Evolutionary conservation across 2,888 invertebrate genomes (phyloP), one percentile per base, ranked within the genome.

Genomic region (Rhopalosiphum nymphaeae): DNA sequence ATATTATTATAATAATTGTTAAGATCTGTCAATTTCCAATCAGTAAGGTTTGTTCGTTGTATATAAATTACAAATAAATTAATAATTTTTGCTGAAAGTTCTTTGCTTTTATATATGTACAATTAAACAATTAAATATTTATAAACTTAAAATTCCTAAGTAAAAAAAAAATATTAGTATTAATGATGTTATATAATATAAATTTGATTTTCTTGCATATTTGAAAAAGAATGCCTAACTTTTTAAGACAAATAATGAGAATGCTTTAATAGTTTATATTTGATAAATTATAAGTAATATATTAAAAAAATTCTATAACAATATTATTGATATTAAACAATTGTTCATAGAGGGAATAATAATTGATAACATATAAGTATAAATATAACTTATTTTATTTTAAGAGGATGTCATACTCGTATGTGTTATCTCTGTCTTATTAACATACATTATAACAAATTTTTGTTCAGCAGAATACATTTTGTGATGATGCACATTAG

Each of bases 381-480:
- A 42, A 44, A 85, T 85, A 67, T 56, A 57, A 91, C 42, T 91
- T 26, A 85, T 57, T 56, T 44, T n/a, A 86, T 57, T 91, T 86
- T 56, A n/a, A n/a, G n/a, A n/a, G n/a, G n/a, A n/a, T n/a, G n/a
- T n/a, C n/a, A n/a, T n/a, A n/a, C n/a, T n/a, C n/a, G n/a, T n/a
- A n/a, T n/a, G n/a, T n/a, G n/a, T n/a, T n/a, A n/a, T n/a, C n/a
- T n/a, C n/a, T n/a, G n/a, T n/a, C n/a, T n/a, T n/a, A n/a, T n/a
- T n/a, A n/a, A n/a, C n/a, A n/a, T n/a, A n/a, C n/a, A n/a, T n/a
- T n/a, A n/a, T n/a, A n/a, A n/a, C n/a, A n/a, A n/a, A n/a, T n/a
- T n/a, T n/a, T n/a, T n/a, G n/a, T n/a, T n/a, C n/a, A n/a, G n/a
- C n/a, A n/a, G n/a, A n/a, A n/a, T n/a, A n/a, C n/a, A n/a, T n/a